Conservation (phyloP, 2,113 vertebrate genomes). For the Felis catus region F.catus_Fca126_mat1.0 CM031413.1:137459501-137460000, state of each 20-base stretch:
- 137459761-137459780: background rate
- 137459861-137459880: background rate
- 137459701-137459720: background rate
- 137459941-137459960: background rate
- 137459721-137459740: background rate
- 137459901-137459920: background rate
- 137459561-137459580: background rate
- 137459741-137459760: background rate
- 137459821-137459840: background rate
- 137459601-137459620: background rate
- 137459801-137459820: background rate
- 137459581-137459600: background rate
- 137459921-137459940: background rate
- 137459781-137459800: background rate
- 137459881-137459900: background rate
- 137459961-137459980: background rate
- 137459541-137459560: background rate
- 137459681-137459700: background rate
- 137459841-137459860: background rate
- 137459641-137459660: background rate
- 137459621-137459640: background rate
- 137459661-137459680: background rate
- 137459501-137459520: background rate
- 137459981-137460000: background rate
- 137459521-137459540: background rate